These are phyloP conservation scores for Zootermopsis nevadensis DNA, from an alignment of 2,888 invertebrate species.

Conservation along the genomic window DNA sequence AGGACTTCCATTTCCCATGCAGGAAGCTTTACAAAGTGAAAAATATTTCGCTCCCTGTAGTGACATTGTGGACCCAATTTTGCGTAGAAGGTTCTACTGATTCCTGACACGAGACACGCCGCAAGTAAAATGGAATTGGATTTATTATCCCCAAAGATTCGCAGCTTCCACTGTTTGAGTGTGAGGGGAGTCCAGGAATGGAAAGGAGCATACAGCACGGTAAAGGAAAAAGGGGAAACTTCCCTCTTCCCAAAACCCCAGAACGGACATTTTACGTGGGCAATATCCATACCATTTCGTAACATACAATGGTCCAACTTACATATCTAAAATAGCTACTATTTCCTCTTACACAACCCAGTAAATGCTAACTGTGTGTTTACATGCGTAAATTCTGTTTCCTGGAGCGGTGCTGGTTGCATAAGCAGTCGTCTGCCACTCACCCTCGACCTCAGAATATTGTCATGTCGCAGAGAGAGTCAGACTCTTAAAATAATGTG, in stretches of 20 bases:
- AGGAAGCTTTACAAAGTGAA: conserved; percentile 24
- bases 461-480: conserved; percentile 21
- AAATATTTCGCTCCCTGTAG: conserved; percentile 9
- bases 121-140: conserved; percentile 28
- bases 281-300: conserved; percentile 56
- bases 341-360: conserved; percentile 50
- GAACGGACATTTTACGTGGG: conserved; percentile 56
- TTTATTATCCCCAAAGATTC: conserved; percentile 30
- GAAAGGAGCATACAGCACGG: conserved; percentile 31
- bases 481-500: background rate
- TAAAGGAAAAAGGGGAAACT: conserved; percentile 8
- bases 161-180: background rate
- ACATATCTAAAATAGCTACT: conserved; percentile 47
- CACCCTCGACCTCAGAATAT: conserved; percentile 26
- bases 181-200: conserved; percentile 10
- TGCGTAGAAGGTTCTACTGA: background rate
- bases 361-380: conserved; percentile 41
- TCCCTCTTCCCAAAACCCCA: conserved; percentile 49
- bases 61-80: conserved; percentile 14
- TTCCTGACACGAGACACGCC: conserved; percentile 20
- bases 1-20: background rate
- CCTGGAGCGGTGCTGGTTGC: conserved; percentile 23
- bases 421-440: background rate
- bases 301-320: conserved; percentile 42
- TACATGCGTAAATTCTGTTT: conserved; percentile 32